Evolutionary conservation across 2,113 vertebrate genomes (phyloP), one percentile per base, ranked within the genome.

Genomic region (Sminthopsis crassicaudata): DNA sequence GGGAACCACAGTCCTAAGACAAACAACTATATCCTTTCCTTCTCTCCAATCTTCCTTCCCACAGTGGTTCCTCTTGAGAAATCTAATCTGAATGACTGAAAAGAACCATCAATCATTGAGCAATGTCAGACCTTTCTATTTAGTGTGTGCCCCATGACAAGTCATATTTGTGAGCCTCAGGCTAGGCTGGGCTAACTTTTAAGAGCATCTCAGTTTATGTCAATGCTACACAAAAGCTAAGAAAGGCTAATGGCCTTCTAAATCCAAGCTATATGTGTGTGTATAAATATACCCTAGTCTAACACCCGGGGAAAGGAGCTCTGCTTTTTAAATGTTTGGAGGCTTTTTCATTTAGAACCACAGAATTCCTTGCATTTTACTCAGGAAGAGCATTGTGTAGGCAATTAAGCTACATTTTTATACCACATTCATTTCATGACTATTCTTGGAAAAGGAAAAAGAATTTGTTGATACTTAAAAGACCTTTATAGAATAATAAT

Each of bases 391-490:
- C 84, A 55, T 46, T 50, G 27, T 84, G 46, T 36, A 19, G 50
- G 92, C 92, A 46, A 36, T 90, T 67, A 94, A 95, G 89, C 4
- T 27, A n/a, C 12, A 90, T 89, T 76, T 91, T 51, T 55, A 46
- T 84, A 57, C 53, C 24, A 22, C 30, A 46, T 91, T 94, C 46
- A 89, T 36, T 55, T 92, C 27, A 76, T 24, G 9, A 94, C 92
- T 93, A 90, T 90, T 60, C 88, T 54, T 93, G 92, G 95, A 93
- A 94, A 46, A 96, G 46, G 94, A 93, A 93, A 25, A 95, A 95
- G 30, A 54, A 0, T 48, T 53, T 90, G 46, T 94, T 48, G 8
- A 51, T 51, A 88, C 26, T 24, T 46, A 60, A 93, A 93, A 89
- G 48, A 46, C 23, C 30, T 48, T 67, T 42, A 2, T 23, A 84